Base-by-base conservation (phyloP, 2,888 invertebrate genomes). In the Cataglyphis livida region DNA sequence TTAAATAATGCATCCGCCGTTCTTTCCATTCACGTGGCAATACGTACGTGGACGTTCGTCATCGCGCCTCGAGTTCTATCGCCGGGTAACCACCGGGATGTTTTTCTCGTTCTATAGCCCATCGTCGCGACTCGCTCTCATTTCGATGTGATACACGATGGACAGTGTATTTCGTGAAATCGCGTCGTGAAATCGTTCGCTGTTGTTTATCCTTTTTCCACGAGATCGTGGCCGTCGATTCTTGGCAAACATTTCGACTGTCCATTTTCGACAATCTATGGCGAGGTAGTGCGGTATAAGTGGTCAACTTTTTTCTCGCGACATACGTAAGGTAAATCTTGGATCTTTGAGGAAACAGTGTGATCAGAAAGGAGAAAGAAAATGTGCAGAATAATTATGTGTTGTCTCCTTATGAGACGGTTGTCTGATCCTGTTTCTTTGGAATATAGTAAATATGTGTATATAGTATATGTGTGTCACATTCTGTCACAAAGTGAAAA, bases 1-100 rank as follows among this genome's bases (percentile, higher is more conserved):
- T 92, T 94, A 92, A 94, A 93, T 94, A 94, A 94, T 94, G 93
- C 92, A 92, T 85, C 81, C 41, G 82, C 54, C 65, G 75, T 54
- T 73, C 76, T 82, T 78, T 73, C 83, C 76, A 82, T 89, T 90
- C 87, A 78, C 87, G 87, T 85, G 73, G 84, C 86, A 54, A 81
- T 64, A 81, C 74, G 51, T 81, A 73, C 81, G 81, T 73, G 73
- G 71, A 74, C 73, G 81, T 38, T 41, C 15, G 62, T 59, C 76
- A 32, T 61, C 68, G 59, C 59, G 68, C 4, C 66, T 62, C 62
- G n/a, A 18, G 7, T 41, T 41, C 59, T 75, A 75, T 18, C 64
- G 28, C 12, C 48, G 44, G 35, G 44, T 44, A 41, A 41, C 41
- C 41, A 12, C 57, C 71, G 73, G 44, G 48, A 35, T 74, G 61